Percentiles rank a stretch among this genome's conserved stretches.
phyloP scores from a whole-genome alignment of 2,797 vertebrate species.

The Myotis vivesi region DNA sequence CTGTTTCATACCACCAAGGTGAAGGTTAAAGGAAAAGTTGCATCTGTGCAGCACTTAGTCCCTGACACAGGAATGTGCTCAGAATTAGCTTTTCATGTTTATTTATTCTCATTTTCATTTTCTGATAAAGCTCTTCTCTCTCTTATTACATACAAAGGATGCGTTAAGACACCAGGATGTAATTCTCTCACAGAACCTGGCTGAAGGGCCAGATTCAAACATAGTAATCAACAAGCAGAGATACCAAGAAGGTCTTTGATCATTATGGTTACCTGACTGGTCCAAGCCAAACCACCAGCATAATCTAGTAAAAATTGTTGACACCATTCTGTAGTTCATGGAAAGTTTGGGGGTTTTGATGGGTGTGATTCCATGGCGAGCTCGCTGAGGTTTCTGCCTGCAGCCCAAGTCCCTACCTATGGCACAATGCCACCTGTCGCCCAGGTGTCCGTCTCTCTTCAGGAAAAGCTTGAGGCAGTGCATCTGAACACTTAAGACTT shows the following conservation, averaged over 20 bases:
- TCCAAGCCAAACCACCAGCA: background rate
- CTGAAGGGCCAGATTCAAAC: background rate
- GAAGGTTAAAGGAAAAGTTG: background rate
- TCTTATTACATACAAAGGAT: background rate
- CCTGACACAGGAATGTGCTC: background rate
- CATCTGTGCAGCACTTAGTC: background rate
- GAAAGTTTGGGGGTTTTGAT: background rate
- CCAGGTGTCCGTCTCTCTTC: constrained; percentile 77
- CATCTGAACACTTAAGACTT: constrained; percentile 40
- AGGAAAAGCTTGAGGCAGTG: constrained; percentile 74
- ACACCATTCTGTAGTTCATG: background rate
- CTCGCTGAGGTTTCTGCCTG: background rate
- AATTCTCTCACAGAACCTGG: background rate
- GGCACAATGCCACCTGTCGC: background rate
- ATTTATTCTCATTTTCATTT: background rate
- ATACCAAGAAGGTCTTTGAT: background rate
- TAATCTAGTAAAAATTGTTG: background rate
- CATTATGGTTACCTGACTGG: background rate
- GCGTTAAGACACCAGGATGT: background rate
- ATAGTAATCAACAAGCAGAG: background rate
- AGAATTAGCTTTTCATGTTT: background rate
- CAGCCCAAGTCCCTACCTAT: background rate
- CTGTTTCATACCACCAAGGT: background rate
- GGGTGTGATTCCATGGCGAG: background rate
- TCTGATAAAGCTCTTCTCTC: background rate